Evolutionary conservation across 2,888 invertebrate species (phyloP), one percentile per base, ranked within the genome.

Genomic region (Cartodere bifasciata): DNA sequence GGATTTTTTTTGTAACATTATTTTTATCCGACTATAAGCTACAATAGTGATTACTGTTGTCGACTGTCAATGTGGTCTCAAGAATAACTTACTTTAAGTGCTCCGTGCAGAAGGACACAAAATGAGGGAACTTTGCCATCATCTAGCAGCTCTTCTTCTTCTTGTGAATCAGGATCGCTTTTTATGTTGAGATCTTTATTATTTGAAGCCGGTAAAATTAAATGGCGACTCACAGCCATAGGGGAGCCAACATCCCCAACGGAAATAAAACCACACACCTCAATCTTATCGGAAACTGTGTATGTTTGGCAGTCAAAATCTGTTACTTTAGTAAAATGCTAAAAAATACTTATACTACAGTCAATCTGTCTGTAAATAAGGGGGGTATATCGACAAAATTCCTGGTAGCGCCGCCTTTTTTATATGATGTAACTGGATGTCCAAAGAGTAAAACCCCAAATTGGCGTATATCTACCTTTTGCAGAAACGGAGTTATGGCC

Each of bases 71-170:
- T 9, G 9, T 7, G 9, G 7, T 7, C 20, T 7, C 9, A 20
- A 7, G 20, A 9, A 20, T 7, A 20, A 20, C 20, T 7, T 27
- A 27, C 53, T 36, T 49, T 50, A 14, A 54, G 37, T 22, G 90
- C 88, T 3, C 91, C 94, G 53, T 95, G 94, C 2, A 95, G 68
- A 9, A 95, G 60, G 3, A 94, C 92, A 55, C 92, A 92, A 52
- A 94, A 86, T 2, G 88, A 88, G 1, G 94, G 83, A 25, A 71
- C 68, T 63, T 78, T 83, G 31, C 80, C 79, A 31, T 83, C 83
- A 48, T 82, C 83, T 1, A 67, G 62, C 24, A 70, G 70, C 36
- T 67, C 68, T 32, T 70, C 70, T 7, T 65, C 65, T 13, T 66
- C 67, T 1, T 63, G 58, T 35, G 45, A 35, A 29, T 57, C 59